Percentiles rank a stretch among this genome's conserved stretches.
Evolutionary conservation across 1,140 invertebrate species (phyloP).

Genomic region (Andricus grossulariae): DNA sequence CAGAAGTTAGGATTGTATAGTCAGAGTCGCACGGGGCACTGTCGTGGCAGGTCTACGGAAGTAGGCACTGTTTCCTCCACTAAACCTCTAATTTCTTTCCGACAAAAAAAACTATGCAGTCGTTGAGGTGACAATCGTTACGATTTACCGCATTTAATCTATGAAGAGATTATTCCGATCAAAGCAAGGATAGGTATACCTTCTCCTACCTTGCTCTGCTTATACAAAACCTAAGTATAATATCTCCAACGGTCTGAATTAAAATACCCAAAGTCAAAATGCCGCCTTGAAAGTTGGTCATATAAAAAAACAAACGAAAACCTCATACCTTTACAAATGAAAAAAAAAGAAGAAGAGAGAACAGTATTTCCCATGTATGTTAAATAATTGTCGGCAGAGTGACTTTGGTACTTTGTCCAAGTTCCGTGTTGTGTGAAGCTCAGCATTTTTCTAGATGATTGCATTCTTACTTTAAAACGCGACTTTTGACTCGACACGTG

Average conservation of each 20-base stretch:
- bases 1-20: constrained; percentile 76
- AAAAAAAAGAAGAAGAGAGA: not conserved
- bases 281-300: not conserved
- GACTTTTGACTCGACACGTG: not conserved
- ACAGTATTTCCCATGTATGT: not conserved
- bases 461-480: not conserved
- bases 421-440: not conserved
- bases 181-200: constrained; percentile 75
- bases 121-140: constrained; percentile 52
- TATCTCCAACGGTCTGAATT: constrained; percentile 12
- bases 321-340: not conserved
- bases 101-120: constrained; percentile 69
- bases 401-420: constrained; percentile 15
- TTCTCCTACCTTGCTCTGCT: constrained; percentile 72
- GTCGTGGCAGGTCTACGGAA: constrained; percentile 75
- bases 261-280: constrained; percentile 26
- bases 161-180: constrained; percentile 62
- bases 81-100: constrained; percentile 72
- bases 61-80: constrained; percentile 75
- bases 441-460: not conserved
- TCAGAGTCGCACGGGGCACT: constrained; percentile 76
- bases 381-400: not conserved
- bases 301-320: not conserved
- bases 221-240: constrained; percentile 10
- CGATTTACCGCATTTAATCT: constrained; percentile 53